Conservation (phyloP, 2,797 vertebrate genomes). For the Eulemur albifrons region DNA sequence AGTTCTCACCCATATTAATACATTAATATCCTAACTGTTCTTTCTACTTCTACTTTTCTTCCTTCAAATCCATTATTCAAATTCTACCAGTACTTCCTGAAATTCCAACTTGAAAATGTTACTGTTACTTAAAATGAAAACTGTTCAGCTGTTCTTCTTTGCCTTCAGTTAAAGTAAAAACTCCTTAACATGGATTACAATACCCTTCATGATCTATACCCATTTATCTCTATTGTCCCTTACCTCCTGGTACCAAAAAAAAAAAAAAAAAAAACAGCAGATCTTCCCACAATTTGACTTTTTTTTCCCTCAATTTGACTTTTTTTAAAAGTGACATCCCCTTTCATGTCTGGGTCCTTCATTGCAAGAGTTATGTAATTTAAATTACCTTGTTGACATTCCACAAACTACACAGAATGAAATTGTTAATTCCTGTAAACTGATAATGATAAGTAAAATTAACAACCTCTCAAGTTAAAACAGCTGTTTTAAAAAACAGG, state of each 20-base stretch:
- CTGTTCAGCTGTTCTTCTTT: background rate
- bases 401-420: background rate
- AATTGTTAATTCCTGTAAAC: background rate
- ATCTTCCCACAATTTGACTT: background rate
- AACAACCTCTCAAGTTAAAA: background rate
- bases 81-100: background rate
- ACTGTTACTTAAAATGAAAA: background rate
- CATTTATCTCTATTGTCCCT: background rate
- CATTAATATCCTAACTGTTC: background rate
- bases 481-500: background rate
- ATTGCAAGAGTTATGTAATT: conserved; percentile 46
- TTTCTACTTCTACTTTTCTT: background rate
- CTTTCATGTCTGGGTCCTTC: background rate
- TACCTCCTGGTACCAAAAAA: background rate
- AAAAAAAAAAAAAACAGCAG: background rate
- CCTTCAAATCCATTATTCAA: background rate
- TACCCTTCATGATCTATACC: background rate
- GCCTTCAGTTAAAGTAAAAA: background rate
- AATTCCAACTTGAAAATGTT: background rate
- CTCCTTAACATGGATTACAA: background rate
- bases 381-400: conserved; percentile 52
- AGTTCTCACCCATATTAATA: background rate
- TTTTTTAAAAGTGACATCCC: background rate
- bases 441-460: background rate
- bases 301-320: background rate